Evolutionary conservation across 2,797 vertebrate genomes (phyloP).

Genomic region (Schizopygopsis malacanthus): DNA sequence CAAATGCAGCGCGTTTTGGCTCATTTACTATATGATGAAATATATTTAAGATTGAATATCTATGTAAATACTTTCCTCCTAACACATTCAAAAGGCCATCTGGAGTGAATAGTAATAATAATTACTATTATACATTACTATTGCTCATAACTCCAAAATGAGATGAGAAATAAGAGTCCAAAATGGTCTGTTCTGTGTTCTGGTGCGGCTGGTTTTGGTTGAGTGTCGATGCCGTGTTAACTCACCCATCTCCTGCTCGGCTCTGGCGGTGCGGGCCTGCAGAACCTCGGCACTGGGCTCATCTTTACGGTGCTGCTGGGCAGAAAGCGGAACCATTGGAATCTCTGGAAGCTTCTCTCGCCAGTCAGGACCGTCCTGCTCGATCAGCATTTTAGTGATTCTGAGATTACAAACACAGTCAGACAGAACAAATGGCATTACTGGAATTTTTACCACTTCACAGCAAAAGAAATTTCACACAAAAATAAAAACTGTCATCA

Average conservation of each 20-base stretch:
- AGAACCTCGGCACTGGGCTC: constrained; percentile 73
- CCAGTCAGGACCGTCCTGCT: constrained; percentile 89
- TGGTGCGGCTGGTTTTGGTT: neutral
- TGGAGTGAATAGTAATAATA: no score
- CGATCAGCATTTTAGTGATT: constrained; percentile 91
- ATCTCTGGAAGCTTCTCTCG: constrained; percentile 89
- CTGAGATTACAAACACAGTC: constrained; percentile 68
- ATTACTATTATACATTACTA: neutral
- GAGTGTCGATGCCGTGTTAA: neutral
- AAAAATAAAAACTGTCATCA: neutral
- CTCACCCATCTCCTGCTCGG: constrained; percentile 67
- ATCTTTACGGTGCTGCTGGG: constrained; percentile 79
- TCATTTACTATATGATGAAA: neutral
- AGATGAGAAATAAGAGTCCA: no score
- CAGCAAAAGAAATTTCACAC: neutral
- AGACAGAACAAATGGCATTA: constrained; percentile 22
- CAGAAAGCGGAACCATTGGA: constrained; percentile 85
- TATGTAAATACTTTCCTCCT: neutral
- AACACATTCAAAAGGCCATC: neutral
- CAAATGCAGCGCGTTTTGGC: no score
- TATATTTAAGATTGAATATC: neutral
- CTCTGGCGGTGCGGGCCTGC: constrained; percentile 72
- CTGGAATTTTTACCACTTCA: neutral
- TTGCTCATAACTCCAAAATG: no score
- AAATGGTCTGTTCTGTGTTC: neutral